Conservation (phyloP, 2,888 invertebrate genomes). For the Epirrhoe alternata region DNA sequence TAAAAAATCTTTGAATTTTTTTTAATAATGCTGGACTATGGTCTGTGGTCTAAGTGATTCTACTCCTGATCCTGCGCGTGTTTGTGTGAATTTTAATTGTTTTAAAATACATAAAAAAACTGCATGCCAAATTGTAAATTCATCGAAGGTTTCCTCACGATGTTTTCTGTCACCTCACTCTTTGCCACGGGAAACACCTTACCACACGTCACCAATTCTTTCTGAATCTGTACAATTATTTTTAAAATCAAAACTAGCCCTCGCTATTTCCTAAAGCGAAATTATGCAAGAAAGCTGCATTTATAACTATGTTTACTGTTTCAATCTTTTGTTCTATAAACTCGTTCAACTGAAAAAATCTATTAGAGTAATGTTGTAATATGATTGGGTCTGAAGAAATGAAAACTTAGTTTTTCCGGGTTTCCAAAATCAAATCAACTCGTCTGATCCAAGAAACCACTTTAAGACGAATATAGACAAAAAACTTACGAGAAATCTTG, state of each 20-base stretch:
- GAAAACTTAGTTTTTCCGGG: conserved; percentile 51
- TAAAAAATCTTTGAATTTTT: too few species aligned
- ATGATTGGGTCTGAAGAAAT: conserved; percentile 49
- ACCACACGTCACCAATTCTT: not conserved
- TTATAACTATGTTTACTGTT: conserved; percentile 1
- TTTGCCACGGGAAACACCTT: too few species aligned
- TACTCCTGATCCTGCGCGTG: too few species aligned
- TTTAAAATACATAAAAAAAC: too few species aligned
- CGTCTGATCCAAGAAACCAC: conserved; percentile 50
- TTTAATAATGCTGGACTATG: too few species aligned
- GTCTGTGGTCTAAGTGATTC: too few species aligned
- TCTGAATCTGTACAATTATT: not conserved
- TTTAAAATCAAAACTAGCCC: not conserved
- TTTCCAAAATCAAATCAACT: conserved; percentile 55
- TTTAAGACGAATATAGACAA: conserved; percentile 55
- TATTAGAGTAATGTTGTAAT: conserved; percentile 46
- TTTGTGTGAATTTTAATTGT: too few species aligned
- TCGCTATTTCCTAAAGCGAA: not conserved
- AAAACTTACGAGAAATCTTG: conserved; percentile 52
- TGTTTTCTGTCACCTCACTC: too few species aligned
- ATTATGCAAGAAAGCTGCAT: not conserved
- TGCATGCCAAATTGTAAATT: too few species aligned
- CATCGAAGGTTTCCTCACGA: too few species aligned
- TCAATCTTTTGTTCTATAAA: conserved; percentile 17
- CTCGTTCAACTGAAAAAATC: conserved; percentile 30